phyloP scores from a whole-genome alignment of 1,140 invertebrate genomes.

The Drosophila equinoxialis region DNA sequence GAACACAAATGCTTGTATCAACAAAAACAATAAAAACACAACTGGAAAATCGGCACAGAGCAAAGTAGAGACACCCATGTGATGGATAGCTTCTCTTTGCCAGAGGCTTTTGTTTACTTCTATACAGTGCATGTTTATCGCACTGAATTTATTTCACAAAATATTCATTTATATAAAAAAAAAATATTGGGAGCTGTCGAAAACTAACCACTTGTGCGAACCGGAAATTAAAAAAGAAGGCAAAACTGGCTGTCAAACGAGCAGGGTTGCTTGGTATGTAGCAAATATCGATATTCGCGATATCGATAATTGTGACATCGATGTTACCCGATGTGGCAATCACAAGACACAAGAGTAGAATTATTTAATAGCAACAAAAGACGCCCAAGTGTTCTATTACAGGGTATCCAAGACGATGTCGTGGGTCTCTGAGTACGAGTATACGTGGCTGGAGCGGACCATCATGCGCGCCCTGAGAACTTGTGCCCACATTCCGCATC shows the following conservation, averaged over 20 bases:
- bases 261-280: slow-evolving; percentile 17
- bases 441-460: slow-evolving; percentile 90
- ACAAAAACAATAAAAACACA: slow-evolving; percentile 50
- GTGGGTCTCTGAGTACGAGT: slow-evolving; percentile 90
- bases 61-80: background rate
- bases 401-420: slow-evolving; percentile 85
- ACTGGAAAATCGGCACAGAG: slow-evolving; percentile 38
- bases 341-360: slow-evolving; percentile 4
- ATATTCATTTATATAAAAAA: slow-evolving; percentile 34
- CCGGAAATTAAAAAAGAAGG: slow-evolving; percentile 81
- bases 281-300: background rate
- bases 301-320: slow-evolving; percentile 12
- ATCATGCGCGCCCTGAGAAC: slow-evolving; percentile 90
- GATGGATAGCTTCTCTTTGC: background rate
- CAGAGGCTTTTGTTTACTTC: background rate
- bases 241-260: slow-evolving; percentile 48
- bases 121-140: background rate
- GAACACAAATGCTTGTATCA: slow-evolving; percentile 38
- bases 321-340: slow-evolving; percentile 4
- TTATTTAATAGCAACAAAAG: slow-evolving; percentile 7
- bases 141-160: slow-evolving; percentile 15
- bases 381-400: background rate
- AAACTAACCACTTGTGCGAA: slow-evolving; percentile 77
- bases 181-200: slow-evolving; percentile 21
- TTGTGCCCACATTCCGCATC: slow-evolving; percentile 92